These are phyloP conservation scores for Chrysotoxum bicinctum DNA, from an alignment of 2,888 invertebrate genomes.

Conservation along the genomic window DNA sequence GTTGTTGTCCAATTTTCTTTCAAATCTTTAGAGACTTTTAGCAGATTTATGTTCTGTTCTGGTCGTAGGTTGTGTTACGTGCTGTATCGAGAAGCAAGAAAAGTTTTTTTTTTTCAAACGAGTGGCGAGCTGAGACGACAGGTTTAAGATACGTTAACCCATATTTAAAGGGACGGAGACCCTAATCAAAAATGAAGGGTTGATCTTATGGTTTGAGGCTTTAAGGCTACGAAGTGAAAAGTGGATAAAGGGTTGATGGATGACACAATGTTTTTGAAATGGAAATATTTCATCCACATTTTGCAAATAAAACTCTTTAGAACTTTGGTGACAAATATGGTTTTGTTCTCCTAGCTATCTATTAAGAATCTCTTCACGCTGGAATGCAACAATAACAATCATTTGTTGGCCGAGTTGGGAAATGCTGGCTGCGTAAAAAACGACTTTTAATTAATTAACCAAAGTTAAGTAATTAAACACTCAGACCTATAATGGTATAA, in stretches of 20 bases:
- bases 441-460: not conserved
- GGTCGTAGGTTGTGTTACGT: not conserved
- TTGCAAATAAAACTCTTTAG: too few relatives aligned
- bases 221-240: not conserved
- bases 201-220: not conserved
- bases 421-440: not conserved
- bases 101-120: not conserved
- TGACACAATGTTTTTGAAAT: not conserved
- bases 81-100: not conserved
- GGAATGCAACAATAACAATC: not conserved
- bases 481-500: not conserved
- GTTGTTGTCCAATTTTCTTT: conserved; percentile 32
- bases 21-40: conserved; percentile 12
- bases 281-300: not conserved
- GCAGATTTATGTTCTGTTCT: not conserved
- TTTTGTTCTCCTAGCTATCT: too few relatives aligned
- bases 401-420: not conserved
- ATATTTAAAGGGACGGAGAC: too few relatives aligned
- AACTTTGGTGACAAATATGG: too few relatives aligned
- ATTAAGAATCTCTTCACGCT: not conserved
- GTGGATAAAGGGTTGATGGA: not conserved
- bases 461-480: not conserved
- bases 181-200: not conserved
- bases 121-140: not conserved
- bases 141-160: not conserved